Base-by-base conservation (phyloP, 2,113 vertebrate species). In the Cochlearius cochlearius region DNA sequence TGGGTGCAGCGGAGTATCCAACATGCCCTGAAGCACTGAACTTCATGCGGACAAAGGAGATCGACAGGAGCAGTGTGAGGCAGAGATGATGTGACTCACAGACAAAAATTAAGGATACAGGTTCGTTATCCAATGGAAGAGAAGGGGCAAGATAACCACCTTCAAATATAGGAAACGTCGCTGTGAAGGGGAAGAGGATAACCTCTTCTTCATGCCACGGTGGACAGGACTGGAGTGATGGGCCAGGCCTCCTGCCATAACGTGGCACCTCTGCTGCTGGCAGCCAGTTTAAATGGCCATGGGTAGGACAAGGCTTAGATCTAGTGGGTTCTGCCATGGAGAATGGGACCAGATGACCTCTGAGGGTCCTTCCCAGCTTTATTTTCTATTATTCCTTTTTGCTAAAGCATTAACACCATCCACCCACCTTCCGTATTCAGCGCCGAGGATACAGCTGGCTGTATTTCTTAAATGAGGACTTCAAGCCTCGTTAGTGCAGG, bases 81-180 rank as follows among this genome's bases (percentile, higher is more conserved):
- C 2, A 15, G n/a, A 41, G 30, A 3, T 36, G 60, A 14, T 14
- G 56, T 0, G 34, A 75, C 2, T 12, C 25, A 5, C 4, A 5
- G 26, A 52, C 1, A 34, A 62, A 66, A 39, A 29, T 15, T 1
- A 38, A 55, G 36, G 26, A 11, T 29, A 26, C 10, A 9, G 12
- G 15, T 15, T 39, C 1, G 0, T 47, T 20, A 19, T 11, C 9
- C 45, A 67, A 27, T 30, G 53, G 50, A 71, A 64, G 27, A 38
- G 43, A 45, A 4, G 23, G 43, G 25, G 41, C 4, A 30, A 71
- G 19, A 58, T 7, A 50, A 43, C 15, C 19, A 25, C 1, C 39
- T 25, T 62, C 81, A 41, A 53, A n/a, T 4, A 41, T 0, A 18
- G 1, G 1, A 50, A 75, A 69, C 1, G 0, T 8, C 13, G 15